Percentiles rank a stretch among this genome's conserved stretches.
phyloP scores from a whole-genome alignment of 2,113 vertebrate species.

The Pica pica region DNA sequence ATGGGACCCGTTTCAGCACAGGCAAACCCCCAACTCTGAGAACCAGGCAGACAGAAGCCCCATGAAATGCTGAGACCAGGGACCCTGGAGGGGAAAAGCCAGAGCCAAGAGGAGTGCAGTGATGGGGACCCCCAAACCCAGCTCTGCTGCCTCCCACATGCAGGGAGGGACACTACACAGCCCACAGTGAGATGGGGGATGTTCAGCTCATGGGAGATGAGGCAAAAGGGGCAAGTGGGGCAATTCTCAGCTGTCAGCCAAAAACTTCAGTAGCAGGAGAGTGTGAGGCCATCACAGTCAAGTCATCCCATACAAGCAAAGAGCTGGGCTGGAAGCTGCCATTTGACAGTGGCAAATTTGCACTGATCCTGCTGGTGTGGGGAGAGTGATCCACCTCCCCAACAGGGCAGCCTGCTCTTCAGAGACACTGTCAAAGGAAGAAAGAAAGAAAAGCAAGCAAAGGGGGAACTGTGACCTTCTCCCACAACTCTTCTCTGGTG shows the following conservation, averaged over 20 bases:
- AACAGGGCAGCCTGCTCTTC: neutral
- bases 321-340: neutral
- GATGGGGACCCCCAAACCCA: neutral
- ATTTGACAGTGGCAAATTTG: neutral
- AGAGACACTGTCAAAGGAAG: neutral
- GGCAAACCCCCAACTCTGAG: neutral
- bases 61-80: neutral
- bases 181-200: neutral
- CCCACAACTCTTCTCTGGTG: neutral
- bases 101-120: neutral
- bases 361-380: neutral
- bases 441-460: neutral
- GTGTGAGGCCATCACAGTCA: rapidly evolving
- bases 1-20: neutral
- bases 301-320: neutral
- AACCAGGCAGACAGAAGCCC: neutral
- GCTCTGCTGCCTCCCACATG: neutral
- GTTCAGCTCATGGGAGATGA: neutral
- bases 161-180: neutral
- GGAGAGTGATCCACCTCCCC: neutral
- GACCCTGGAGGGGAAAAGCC: neutral
- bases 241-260: neutral
- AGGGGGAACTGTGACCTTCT: rapidly evolving
- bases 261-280: neutral
- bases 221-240: neutral